phyloP scores from a whole-genome alignment of 2,888 invertebrate genomes.

The Hemithea aestivaria region DNA sequence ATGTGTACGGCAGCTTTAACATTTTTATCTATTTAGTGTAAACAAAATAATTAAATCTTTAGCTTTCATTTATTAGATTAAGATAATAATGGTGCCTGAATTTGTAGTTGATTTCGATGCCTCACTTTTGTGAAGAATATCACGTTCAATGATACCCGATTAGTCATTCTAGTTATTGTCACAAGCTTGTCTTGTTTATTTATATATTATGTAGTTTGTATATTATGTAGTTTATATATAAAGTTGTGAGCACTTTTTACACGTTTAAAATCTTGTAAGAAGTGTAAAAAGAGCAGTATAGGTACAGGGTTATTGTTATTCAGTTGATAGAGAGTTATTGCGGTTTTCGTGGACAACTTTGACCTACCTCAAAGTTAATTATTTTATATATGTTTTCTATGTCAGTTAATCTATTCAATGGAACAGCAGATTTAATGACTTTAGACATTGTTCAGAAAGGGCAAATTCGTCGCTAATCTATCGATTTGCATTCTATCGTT shows the following conservation, averaged over 20 bases:
- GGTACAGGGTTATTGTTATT: no score
- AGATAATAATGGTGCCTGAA: conserved; percentile 69
- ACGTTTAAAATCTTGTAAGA: neutral
- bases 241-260: conserved; percentile 5
- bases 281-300: no score
- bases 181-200: conserved; percentile 13
- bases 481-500: no score
- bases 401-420: no score
- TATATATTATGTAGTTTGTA: conserved; percentile 9
- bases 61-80: conserved; percentile 45
- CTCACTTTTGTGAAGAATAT: conserved; percentile 10
- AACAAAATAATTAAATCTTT: conserved; percentile 4
- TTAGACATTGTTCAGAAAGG: no score
- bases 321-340: no score
- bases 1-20: no score
- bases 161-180: conserved; percentile 5
- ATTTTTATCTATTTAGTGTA: conserved; percentile 8
- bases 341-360: no score
- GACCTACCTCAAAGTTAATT: no score
- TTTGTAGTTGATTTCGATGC: conserved; percentile 40
- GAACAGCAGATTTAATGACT: no score
- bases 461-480: no score
- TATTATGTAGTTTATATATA: conserved; percentile 9
- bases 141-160: conserved; percentile 2
- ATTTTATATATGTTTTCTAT: no score